Percentiles rank a stretch among this genome's conserved stretches.
Conservation (phyloP, 2,113 vertebrate species). For the Embiotoca jacksoni region DNA sequence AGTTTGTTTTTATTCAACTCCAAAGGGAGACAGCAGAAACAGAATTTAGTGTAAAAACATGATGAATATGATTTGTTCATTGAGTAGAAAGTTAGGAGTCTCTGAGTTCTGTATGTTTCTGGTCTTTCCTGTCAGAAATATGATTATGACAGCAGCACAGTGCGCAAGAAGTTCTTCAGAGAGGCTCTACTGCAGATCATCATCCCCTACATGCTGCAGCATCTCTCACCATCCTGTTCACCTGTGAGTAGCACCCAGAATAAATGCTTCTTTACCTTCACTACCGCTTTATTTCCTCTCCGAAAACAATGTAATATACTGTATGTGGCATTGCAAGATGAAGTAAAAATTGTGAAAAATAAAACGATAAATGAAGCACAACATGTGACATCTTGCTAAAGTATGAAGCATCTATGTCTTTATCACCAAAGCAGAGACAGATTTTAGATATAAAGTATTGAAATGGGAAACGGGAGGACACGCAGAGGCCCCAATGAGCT, state of each 20-base stretch:
- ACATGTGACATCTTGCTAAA: background rate
- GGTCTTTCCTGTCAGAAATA: constrained; percentile 88
- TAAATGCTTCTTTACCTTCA: background rate
- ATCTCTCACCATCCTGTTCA: constrained; percentile 90
- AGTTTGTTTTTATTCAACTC: too few species aligned
- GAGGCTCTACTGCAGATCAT: constrained; percentile 97
- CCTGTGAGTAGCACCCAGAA: constrained; percentile 80
- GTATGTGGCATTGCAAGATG: too few species aligned
- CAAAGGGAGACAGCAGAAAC: too few species aligned
- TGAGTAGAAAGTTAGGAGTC: background rate
- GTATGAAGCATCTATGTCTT: too few species aligned
- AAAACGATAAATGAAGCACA: background rate
- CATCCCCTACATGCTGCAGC: constrained; percentile 96
- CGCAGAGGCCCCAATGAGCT: too few species aligned
- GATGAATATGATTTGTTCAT: too few species aligned
- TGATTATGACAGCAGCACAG: constrained; percentile 96
- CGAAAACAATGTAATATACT: too few species aligned
- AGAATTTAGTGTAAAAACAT: too few species aligned
- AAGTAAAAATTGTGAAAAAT: background rate
- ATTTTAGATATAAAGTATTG: too few species aligned
- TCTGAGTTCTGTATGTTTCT: constrained; percentile 1
- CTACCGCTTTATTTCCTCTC: too few species aligned
- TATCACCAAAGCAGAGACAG: too few species aligned
- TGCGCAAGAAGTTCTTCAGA: constrained; percentile 97
- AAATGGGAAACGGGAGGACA: too few species aligned